These are phyloP conservation scores for Heteromurus nitidus DNA, from an alignment of 2,888 invertebrate genomes.

Conservation along the genomic window DNA sequence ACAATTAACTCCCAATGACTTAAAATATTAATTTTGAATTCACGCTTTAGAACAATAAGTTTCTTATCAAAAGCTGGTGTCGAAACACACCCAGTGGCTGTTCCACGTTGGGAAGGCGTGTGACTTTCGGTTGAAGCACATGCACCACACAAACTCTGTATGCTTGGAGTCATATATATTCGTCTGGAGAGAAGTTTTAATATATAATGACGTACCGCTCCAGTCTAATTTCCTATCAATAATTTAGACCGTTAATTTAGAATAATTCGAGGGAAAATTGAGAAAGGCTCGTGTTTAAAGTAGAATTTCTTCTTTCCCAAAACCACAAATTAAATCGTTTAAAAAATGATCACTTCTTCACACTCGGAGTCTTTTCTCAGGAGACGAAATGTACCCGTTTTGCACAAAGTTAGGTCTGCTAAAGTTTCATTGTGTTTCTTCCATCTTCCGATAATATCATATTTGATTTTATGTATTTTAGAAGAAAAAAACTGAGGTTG, in stretches of 20 bases:
- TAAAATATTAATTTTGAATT: conserved; percentile 22
- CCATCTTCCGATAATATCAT: too few relatives aligned
- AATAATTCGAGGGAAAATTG: too few relatives aligned
- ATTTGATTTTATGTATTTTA: too few relatives aligned
- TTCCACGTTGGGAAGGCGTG: neutral
- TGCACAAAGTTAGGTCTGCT: too few relatives aligned
- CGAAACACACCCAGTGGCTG: conserved; percentile 1
- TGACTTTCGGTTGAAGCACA: neutral
- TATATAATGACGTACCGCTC: neutral
- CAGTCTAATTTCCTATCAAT: neutral
- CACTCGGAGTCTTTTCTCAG: too few relatives aligned
- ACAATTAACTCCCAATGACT: conserved; percentile 16
- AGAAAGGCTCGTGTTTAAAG: neutral
- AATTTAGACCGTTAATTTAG: too few relatives aligned
- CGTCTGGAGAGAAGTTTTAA: neutral
- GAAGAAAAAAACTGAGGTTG: too few relatives aligned
- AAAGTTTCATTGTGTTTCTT: too few relatives aligned
- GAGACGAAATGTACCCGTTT: too few relatives aligned
- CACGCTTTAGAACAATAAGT: neutral
- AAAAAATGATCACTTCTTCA: conserved; percentile 14
- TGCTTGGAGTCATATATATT: too few relatives aligned
- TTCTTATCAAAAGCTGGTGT: neutral
- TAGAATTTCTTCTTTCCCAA: neutral
- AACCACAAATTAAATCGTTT: neutral
- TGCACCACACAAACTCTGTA: neutral